Evolutionary conservation across 2,888 invertebrate genomes (phyloP).

Genomic region (Automeris io): DNA sequence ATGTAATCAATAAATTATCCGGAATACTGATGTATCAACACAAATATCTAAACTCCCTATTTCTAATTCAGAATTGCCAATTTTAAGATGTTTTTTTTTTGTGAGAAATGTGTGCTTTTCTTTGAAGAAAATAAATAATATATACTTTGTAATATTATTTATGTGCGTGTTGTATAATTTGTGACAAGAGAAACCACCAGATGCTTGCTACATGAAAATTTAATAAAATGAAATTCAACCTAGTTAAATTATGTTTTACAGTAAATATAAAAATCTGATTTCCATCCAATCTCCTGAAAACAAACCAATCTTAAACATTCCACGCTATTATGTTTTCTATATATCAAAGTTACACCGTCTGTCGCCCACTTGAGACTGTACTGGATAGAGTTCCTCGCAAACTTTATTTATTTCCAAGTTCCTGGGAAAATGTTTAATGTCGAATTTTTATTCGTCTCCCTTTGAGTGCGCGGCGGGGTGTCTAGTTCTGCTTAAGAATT

Average conservation of each 20-base stretch:
- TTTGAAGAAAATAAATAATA: no score
- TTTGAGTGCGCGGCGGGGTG: constrained; percentile 23
- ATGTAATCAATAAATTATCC: no score
- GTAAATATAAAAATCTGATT: constrained; percentile 1
- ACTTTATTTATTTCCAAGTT: constrained; percentile 56
- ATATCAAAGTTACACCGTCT: constrained; percentile 18
- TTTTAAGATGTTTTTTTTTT: no score
- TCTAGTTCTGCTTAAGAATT: constrained; percentile 35
- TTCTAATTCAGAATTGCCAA: no score
- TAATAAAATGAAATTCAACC: no score
- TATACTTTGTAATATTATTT: no score
- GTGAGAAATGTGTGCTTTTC: no score
- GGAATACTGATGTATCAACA: no score
- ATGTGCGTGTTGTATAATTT: background rate
- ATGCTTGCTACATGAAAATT: background rate
- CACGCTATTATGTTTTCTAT: constrained; percentile 23
- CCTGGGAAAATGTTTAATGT: constrained; percentile 56
- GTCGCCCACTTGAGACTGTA: constrained; percentile 20
- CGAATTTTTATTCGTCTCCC: constrained; percentile 49
- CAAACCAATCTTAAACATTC: constrained; percentile 9
- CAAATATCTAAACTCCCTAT: no score
- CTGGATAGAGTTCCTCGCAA: constrained; percentile 30
- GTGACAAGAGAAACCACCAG: background rate
- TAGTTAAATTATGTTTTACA: no score
- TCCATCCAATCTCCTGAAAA: constrained; percentile 6